A percentile compares a stretch with the other conserved stretches of the same genome.
Evolutionary conservation across 2,797 vertebrate species (phyloP).

Genomic region (Sphenodon punctatus): DNA sequence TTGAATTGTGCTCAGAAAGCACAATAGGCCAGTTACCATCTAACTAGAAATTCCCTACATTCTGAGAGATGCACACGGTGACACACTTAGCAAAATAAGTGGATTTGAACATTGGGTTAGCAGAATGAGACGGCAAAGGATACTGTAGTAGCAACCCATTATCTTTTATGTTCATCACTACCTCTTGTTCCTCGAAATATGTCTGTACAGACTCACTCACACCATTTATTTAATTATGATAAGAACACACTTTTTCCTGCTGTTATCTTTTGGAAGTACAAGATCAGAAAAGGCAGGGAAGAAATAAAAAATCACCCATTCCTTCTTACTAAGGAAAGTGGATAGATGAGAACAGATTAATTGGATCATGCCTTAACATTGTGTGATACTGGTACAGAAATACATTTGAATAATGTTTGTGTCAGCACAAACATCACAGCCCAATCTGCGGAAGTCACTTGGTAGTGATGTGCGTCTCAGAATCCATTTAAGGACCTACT

Average conservation of each 20-base stretch:
- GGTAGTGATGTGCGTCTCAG: background rate
- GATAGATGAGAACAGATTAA: no score
- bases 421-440: accelerated
- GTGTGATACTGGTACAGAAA: no score
- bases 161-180: no score
- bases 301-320: no score
- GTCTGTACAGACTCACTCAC: background rate
- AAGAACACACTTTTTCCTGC: background rate
- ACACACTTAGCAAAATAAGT: background rate
- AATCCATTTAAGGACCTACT: background rate
- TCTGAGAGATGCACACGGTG: background rate
- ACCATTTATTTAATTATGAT: background rate
- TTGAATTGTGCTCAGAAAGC: background rate
- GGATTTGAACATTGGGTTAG: no score
- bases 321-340: no score
- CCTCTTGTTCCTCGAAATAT: background rate
- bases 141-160: no score
- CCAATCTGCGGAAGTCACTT: background rate
- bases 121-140: no score
- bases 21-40: accelerated
- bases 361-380: no score
- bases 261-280: accelerated
- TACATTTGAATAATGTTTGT: no score
- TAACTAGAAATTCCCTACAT: background rate
- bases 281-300: background rate